These are phyloP conservation scores for Aythya fuligula DNA, from an alignment of 2,797 vertebrate genomes.

Conservation along the genomic window DNA sequence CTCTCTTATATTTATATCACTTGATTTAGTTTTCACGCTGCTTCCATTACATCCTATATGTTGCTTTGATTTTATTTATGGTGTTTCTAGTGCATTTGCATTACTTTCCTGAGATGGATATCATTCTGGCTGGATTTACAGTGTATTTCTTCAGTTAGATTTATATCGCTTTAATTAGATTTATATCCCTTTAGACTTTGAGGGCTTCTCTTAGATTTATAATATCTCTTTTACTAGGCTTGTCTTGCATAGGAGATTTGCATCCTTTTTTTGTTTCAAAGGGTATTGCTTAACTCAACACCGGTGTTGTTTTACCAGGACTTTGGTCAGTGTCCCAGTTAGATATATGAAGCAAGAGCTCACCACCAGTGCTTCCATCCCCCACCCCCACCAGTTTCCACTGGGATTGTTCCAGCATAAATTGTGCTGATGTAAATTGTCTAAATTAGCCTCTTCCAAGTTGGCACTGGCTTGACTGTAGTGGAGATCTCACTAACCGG, in stretches of 20 bases:
- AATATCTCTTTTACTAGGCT: neutral
- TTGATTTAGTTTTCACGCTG: constrained; percentile 46
- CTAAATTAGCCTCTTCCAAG: neutral
- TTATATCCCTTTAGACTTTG: constrained; percentile 69
- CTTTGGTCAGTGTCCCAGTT: neutral
- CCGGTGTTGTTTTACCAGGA: neutral
- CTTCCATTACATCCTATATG: constrained; percentile 20
- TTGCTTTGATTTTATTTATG: constrained; percentile 65
- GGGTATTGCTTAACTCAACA: neutral
- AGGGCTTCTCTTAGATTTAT: constrained; percentile 63
- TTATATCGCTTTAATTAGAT: constrained; percentile 78
- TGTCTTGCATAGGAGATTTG: neutral
- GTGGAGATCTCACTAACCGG: neutral
- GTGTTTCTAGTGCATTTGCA: constrained; percentile 60
- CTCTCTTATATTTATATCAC: constrained; percentile 6
- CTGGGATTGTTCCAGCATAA: neutral
- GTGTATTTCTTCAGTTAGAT: constrained; percentile 59
- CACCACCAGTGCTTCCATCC: neutral
- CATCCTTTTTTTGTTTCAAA: constrained; percentile 30
- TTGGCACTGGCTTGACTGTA: neutral
- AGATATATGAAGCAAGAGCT: neutral
- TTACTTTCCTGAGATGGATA: constrained; percentile 63
- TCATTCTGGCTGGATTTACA: constrained; percentile 70
- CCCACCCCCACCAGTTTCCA: accelerated
- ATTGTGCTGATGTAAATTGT: neutral